These are phyloP conservation scores for Hirundichthys speculiger DNA, from an alignment of 2,113 vertebrate species.

Conservation along the genomic window DNA sequence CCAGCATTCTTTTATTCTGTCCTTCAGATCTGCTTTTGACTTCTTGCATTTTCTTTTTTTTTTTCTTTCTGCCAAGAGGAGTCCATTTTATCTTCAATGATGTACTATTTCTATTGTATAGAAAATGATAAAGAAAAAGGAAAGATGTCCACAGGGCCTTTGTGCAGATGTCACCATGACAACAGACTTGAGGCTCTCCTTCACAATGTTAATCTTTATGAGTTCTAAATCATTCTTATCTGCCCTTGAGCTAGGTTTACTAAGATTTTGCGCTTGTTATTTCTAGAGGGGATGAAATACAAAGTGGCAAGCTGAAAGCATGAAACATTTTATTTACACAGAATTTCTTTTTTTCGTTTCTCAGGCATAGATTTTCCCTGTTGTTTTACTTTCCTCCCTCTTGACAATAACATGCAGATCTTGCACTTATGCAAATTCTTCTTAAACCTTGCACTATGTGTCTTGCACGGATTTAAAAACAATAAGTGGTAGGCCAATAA, in stretches of 20 bases:
- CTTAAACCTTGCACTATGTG: conserved; percentile 74
- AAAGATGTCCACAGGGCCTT: conserved; percentile 70
- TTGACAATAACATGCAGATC: conserved; percentile 72
- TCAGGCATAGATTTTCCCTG: conserved; percentile 44
- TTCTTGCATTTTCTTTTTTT: conserved; percentile 61
- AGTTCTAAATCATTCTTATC: conserved; percentile 75
- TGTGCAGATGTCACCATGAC: conserved; percentile 78
- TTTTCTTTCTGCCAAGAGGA: conserved; percentile 75
- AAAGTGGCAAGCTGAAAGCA: conserved; percentile 71
- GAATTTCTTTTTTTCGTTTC: conserved; percentile 40
- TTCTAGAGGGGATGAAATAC: conserved; percentile 70
- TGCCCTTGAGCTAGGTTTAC: conserved; percentile 74
- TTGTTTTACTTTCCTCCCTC: conserved; percentile 64
- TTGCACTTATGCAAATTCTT: conserved; percentile 76
- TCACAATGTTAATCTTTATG: conserved; percentile 74
- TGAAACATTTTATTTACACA: conserved; percentile 66
- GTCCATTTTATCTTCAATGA: conserved; percentile 77
- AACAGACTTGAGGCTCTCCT: conserved; percentile 75
- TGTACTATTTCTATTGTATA: conserved; percentile 82
- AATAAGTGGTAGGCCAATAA: conserved; percentile 44
- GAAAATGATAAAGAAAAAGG: conserved; percentile 77
- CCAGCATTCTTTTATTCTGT: conserved; percentile 48
- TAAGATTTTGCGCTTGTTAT: conserved; percentile 79
- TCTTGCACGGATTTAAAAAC: conserved; percentile 54
- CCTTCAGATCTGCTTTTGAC: conserved; percentile 73